phyloP scores from a whole-genome alignment of 2,888 invertebrate genomes.

The Carabus problematicus region DNA sequence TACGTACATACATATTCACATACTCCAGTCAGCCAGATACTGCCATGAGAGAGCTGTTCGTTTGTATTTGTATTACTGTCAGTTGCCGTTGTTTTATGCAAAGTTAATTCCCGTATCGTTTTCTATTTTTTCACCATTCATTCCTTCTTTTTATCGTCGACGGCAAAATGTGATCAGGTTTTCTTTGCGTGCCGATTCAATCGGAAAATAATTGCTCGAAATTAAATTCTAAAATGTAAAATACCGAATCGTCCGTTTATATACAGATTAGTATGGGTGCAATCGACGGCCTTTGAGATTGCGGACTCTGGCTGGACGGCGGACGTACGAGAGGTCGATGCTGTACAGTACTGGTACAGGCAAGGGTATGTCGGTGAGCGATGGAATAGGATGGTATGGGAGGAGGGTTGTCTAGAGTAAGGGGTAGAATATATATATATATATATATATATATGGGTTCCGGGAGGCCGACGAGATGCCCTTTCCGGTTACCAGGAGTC shows the following conservation, averaged over 20 bases:
- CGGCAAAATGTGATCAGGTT: conserved; percentile 22
- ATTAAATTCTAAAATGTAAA: conserved; percentile 42
- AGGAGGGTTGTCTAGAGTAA: not conserved
- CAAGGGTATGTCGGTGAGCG: no score
- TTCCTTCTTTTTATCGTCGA: conserved; percentile 10
- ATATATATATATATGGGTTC: no score
- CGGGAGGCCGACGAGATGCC: conserved; percentile 9
- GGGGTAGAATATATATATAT: not conserved
- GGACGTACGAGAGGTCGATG: not conserved
- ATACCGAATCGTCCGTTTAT: conserved; percentile 31
- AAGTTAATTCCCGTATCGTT: conserved; percentile 5
- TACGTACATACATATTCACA: no score
- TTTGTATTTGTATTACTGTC: no score
- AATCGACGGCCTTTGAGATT: conserved; percentile 19
- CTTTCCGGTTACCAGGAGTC: conserved; percentile 24
- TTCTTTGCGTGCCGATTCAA: conserved; percentile 39
- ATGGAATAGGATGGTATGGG: not conserved
- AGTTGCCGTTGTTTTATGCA: not conserved
- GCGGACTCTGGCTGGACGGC: not conserved
- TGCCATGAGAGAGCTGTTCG: no score
- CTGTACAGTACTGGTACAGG: not conserved
- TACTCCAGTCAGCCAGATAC: no score
- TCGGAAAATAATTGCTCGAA: conserved; percentile 42
- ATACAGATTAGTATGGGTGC: conserved; percentile 30
- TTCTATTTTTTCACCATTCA: conserved; percentile 1